phyloP scores from a whole-genome alignment of 2,888 invertebrate species.

The Sesamia inferens region DNA sequence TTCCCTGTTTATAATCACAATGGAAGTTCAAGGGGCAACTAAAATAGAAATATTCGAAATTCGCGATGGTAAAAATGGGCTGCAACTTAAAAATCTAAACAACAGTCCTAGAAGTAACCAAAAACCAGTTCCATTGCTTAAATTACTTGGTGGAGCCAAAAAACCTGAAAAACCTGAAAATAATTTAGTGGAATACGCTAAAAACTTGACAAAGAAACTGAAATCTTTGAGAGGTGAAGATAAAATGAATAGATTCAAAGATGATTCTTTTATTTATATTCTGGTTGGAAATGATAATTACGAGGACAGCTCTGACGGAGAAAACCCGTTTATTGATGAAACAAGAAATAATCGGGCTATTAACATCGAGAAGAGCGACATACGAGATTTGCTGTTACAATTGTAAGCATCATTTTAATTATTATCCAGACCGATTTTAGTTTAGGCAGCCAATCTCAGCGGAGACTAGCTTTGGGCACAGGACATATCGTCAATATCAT shows the following conservation, averaged over 20 bases:
- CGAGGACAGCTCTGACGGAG: background rate
- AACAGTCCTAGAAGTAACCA: background rate
- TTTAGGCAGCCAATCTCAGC: too few species aligned
- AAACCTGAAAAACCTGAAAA: background rate
- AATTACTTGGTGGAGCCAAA: conserved; percentile 13
- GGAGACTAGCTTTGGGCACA: too few species aligned
- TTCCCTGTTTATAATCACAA: conserved; percentile 23
- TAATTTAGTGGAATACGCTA: background rate
- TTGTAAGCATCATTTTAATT: conserved; percentile 32
- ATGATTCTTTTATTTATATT: conserved; percentile 42
- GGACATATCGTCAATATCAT: too few species aligned
- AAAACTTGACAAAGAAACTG: conserved; percentile 23
- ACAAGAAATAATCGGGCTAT: conserved; percentile 23
- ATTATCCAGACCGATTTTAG: too few species aligned
- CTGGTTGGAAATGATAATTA: conserved; percentile 26
- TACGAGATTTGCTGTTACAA: conserved; percentile 25
- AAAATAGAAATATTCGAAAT: conserved; percentile 61
- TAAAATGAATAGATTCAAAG: background rate
- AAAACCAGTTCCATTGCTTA: conserved; percentile 9
- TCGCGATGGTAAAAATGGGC: conserved; percentile 30
- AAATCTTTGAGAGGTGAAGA: conserved; percentile 20
- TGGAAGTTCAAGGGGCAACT: conserved; percentile 26
- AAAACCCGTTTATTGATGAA: conserved; percentile 31
- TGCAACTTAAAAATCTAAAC: conserved; percentile 47
- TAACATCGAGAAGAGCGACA: background rate